Evolutionary conservation across 2,113 vertebrate genomes (phyloP).

Genomic region (Myotis brandtii): DNA sequence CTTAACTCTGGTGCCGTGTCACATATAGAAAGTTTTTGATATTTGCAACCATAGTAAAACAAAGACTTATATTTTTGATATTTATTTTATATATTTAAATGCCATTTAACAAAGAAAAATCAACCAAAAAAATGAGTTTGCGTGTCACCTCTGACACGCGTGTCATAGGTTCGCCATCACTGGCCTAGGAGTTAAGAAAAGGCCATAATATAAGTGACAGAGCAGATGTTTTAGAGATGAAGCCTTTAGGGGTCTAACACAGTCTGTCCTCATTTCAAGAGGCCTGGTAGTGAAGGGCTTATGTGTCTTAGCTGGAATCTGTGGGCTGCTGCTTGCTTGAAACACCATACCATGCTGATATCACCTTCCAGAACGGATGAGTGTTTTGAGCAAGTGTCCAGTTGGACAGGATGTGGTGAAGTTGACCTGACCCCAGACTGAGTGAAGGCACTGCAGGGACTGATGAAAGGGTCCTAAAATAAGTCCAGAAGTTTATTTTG

Average conservation of each 20-base stretch:
- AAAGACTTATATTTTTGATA: too few relatives aligned
- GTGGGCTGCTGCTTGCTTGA: not conserved
- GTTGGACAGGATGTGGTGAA: not conserved
- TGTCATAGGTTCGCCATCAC: too few relatives aligned
- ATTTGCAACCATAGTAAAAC: too few relatives aligned
- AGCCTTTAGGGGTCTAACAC: not conserved
- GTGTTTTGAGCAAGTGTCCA: constrained; percentile 15
- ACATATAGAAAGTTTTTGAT: too few relatives aligned
- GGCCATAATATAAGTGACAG: not conserved
- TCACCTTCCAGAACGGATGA: not conserved
- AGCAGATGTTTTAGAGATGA: constrained; percentile 8
- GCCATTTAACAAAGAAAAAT: too few relatives aligned
- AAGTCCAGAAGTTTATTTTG: not conserved
- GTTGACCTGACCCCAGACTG: not conserved
- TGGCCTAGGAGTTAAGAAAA: not conserved
- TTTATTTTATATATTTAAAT: too few relatives aligned
- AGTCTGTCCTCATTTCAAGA: not conserved
- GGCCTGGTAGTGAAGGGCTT: not conserved
- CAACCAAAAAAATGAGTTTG: too few relatives aligned
- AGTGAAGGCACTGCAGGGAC: not conserved
- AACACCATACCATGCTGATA: not conserved
- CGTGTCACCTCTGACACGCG: too few relatives aligned
- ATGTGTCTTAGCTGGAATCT: not conserved
- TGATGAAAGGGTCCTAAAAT: not conserved
- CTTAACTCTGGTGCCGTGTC: too few relatives aligned